A percentile compares a stretch with the other conserved stretches of the same genome.
phyloP scores from a whole-genome alignment of 2,113 vertebrate species.

The Acanthochromis polyacanthus region DNA sequence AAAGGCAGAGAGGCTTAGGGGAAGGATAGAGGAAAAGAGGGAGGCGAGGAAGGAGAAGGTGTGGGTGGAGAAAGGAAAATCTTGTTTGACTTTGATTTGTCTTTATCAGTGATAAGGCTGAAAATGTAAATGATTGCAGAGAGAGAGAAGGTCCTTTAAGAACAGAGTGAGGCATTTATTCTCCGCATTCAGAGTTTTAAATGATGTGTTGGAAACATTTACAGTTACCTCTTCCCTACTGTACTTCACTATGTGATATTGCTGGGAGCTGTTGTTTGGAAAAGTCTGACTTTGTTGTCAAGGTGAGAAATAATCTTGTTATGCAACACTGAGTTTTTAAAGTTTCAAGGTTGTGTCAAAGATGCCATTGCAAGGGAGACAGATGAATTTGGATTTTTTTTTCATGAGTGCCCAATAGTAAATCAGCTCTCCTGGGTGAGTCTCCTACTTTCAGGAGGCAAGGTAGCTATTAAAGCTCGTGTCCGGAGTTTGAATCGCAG shows the following conservation, averaged over 20 bases:
- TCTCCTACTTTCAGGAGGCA: no score
- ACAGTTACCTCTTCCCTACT: background rate
- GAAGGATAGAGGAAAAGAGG: background rate
- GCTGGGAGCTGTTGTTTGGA: slow-evolving; percentile 18
- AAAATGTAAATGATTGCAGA: slow-evolving; percentile 58
- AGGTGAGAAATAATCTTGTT: slow-evolving; percentile 26
- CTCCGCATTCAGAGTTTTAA: background rate
- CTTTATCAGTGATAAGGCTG: slow-evolving; percentile 24
- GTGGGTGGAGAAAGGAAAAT: background rate
- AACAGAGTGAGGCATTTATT: background rate
- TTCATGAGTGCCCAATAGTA: no score
- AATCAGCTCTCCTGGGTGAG: no score
- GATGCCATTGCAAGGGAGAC: background rate
- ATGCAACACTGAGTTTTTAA: slow-evolving; percentile 21
- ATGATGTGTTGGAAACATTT: background rate
- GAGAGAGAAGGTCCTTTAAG: background rate
- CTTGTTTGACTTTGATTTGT: slow-evolving; percentile 43
- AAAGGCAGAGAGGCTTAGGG: background rate
- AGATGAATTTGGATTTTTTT: no score
- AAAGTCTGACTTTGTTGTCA: slow-evolving; percentile 27
- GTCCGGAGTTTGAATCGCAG: no score
- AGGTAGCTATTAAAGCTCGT: no score
- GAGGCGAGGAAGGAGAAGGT: background rate
- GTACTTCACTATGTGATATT: background rate
- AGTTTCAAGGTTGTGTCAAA: slow-evolving; percentile 13